Base-by-base conservation (phyloP, 1,140 invertebrate species). In the Drosophila fuyamai region DNA sequence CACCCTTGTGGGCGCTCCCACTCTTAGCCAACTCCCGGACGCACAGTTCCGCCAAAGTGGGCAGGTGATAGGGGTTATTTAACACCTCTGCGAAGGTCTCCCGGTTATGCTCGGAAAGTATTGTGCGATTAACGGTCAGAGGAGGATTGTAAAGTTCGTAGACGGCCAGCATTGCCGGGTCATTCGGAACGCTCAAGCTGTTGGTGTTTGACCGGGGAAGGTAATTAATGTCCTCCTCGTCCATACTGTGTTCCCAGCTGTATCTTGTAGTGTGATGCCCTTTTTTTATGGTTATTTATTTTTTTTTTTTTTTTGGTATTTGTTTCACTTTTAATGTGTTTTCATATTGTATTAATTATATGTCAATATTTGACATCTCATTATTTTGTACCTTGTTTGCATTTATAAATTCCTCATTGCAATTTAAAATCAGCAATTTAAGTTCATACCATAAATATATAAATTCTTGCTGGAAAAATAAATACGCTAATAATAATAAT, bases 151-250 rank as follows among this genome's bases (percentile, higher is more conserved):
- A 92, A 1, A 90, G 67, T 6, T 78, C 76, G 51, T 85, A 85
- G 16, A 58, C 66, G 7, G 55, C 18, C 14, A 38, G 29, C 1
- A 92, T 13, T 0, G 54, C 35, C 0, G 70, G 60, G 0, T 92
- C 90, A 27, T 88, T 85, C 9, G 90, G 90, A 40, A 92, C 50
- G n/a, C 55, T 50, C 27, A 90, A 73, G 3, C 53, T 84, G 38
- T 66, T 78, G 13, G 53, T 65, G 35, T 67, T 50, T 13, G 57
- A 36, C 4, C 79, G 90, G 14, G 70, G 72, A 23, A 75, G 23
- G 14, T 68, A 66, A 7, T 53, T 65, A 16, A 48, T 43, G 1
- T 80, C 47, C 1, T 84, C 81, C 6, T 81, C 76, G 38, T 79
- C 79, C 81, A 74, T 88, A 14, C 8, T 68, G 18, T 16, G 8